Percentiles rank a stretch among this genome's conserved stretches.
phyloP scores from a whole-genome alignment of 2,797 vertebrate species.

The Gymnodraco acuticeps region DNA sequence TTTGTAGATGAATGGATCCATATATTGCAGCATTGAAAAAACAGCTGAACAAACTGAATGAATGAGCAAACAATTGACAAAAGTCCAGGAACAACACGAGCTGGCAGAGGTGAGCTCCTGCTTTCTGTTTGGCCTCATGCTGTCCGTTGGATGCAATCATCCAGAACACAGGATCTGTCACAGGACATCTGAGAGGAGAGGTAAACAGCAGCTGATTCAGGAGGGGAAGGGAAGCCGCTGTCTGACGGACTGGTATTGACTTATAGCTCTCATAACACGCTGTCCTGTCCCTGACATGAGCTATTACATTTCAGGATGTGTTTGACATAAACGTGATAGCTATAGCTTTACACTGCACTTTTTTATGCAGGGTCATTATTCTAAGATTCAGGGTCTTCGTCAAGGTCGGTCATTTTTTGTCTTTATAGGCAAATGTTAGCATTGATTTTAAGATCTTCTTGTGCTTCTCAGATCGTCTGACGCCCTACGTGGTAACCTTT shows the following conservation, averaged over 20 bases:
- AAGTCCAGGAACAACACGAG: background rate
- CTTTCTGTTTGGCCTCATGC: conserved; percentile 12
- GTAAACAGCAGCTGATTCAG: conserved; percentile 12
- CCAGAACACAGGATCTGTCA: conserved; percentile 56
- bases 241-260: conserved; percentile 32
- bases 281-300: conserved; percentile 23
- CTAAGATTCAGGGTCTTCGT: conserved; percentile 4
- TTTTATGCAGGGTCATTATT: background rate
- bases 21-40: background rate
- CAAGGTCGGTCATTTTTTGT: background rate
- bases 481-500: too few relatives aligned
- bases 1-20: too few relatives aligned
- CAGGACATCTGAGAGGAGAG: conserved; percentile 45
- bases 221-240: conserved; percentile 18
- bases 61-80: conserved; percentile 12
- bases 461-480: too few relatives aligned
- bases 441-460: too few relatives aligned
- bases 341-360: background rate
- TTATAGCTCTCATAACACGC: background rate
- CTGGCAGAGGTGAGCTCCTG: background rate
- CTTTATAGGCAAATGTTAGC: too few relatives aligned
- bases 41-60: background rate
- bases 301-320: conserved; percentile 19
- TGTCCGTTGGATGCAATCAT: conserved; percentile 22
- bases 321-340: conserved; percentile 12